phyloP scores from a whole-genome alignment of 2,113 vertebrate genomes.

The Damaliscus lunatus region DNA sequence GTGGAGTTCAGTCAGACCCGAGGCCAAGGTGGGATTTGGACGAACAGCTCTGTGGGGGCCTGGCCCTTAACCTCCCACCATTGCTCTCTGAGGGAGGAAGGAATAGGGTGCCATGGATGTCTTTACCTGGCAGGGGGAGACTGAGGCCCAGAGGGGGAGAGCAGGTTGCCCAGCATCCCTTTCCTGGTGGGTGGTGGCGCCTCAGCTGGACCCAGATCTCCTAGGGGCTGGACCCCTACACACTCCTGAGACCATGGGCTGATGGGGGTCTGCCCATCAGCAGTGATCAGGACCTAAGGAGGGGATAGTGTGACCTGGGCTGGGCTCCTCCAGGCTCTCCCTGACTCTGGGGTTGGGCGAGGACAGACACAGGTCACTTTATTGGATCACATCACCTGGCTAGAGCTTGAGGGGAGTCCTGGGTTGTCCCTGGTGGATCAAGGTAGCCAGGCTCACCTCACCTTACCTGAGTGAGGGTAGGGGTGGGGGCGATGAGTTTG shows the following conservation, averaged over 20 bases:
- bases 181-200: too few relatives aligned
- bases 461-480: not conserved
- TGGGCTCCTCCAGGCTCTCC: not conserved
- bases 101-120: not conserved
- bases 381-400: not conserved
- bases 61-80: not conserved
- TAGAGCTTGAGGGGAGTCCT: not conserved
- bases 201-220: not conserved
- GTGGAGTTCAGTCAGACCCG: too few relatives aligned
- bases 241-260: not conserved
- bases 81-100: not conserved
- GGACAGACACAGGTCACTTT: not conserved
- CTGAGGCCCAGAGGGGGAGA: not conserved
- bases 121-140: not conserved
- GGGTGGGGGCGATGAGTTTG: not conserved
- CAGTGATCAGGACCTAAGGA: not conserved
- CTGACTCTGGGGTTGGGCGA: not conserved
- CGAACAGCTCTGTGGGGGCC: not conserved
- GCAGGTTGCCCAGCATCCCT: not conserved
- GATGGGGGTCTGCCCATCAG: not conserved
- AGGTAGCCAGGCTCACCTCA: not conserved
- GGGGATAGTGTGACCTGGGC: not conserved
- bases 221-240: not conserved
- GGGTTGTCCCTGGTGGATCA: not conserved
- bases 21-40: not conserved